Percentiles rank a stretch among this genome's conserved stretches.
These are phyloP conservation scores for Characodon lateralis DNA, from an alignment of 2,797 vertebrate species.

Conservation along the genomic window DNA sequence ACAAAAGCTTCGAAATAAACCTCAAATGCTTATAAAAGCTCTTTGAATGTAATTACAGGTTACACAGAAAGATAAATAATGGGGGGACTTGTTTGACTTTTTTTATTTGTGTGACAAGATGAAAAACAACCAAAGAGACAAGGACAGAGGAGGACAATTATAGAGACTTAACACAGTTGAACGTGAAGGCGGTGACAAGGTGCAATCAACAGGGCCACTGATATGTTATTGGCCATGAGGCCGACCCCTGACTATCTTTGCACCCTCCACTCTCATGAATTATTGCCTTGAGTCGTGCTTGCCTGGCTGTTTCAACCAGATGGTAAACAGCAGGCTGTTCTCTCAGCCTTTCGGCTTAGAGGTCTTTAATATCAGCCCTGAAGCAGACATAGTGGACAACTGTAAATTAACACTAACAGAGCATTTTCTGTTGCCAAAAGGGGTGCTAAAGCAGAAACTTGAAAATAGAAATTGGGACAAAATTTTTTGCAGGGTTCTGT, in stretches of 20 bases:
- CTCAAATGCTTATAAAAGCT: constrained; percentile 25
- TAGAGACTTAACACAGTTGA: constrained; percentile 48
- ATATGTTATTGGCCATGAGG: constrained; percentile 60
- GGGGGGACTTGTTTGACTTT: constrained; percentile 4
- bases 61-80: not conserved
- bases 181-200: constrained; percentile 53
- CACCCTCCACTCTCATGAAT: constrained; percentile 65
- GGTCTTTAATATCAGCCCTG: constrained; percentile 64
- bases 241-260: constrained; percentile 34
- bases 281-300: constrained; percentile 56
- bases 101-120: constrained; percentile 11
- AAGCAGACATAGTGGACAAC: constrained; percentile 59
- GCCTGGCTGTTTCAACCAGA: constrained; percentile 57
- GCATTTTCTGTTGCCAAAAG: constrained; percentile 10
- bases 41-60: constrained; percentile 11
- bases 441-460: constrained; percentile 1
- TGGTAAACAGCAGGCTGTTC: constrained; percentile 65
- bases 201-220: constrained; percentile 51
- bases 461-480: not conserved
- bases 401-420: constrained; percentile 52
- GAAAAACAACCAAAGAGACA: not conserved
- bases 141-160: constrained; percentile 47
- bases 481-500: not conserved
- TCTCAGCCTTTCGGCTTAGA: constrained; percentile 42
- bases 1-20: constrained; percentile 13